phyloP scores from a whole-genome alignment of 2,797 vertebrate species.

The Spea hammondii region DNA sequence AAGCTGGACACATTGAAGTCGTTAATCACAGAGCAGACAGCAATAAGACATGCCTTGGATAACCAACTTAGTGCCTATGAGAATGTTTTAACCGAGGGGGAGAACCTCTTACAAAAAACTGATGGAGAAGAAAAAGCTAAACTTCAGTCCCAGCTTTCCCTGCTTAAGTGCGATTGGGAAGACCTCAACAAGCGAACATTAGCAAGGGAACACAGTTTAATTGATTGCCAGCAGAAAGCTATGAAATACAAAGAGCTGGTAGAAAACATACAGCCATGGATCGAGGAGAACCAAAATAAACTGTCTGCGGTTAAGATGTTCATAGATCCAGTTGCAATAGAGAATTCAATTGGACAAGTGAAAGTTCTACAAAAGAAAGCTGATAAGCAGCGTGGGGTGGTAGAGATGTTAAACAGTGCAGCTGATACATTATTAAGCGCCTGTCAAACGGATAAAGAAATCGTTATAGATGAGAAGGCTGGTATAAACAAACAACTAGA shows the following conservation, averaged over 20 bases:
- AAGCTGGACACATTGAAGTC: conserved; percentile 74
- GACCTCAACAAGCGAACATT: conserved; percentile 78
- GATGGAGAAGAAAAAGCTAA: conserved; percentile 85
- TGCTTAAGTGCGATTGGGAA: conserved; percentile 83
- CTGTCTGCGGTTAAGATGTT: conserved; percentile 71
- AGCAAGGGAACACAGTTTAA: conserved; percentile 77
- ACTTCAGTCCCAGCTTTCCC: conserved; percentile 81
- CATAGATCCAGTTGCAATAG: conserved; percentile 72
- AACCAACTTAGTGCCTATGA: conserved; percentile 76
- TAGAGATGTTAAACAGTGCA: conserved; percentile 81
- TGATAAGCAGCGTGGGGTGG: conserved; percentile 84
- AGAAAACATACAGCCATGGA: conserved; percentile 81
- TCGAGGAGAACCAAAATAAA: conserved; percentile 79
- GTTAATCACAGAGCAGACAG: conserved; percentile 77
- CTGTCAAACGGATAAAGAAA: conserved; percentile 78
- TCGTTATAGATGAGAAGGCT: conserved; percentile 75
- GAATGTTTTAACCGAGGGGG: conserved; percentile 81
- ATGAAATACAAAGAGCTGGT: conserved; percentile 80
- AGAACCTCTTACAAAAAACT: conserved; percentile 83
- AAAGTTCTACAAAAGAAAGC: conserved; percentile 88
- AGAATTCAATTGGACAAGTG: conserved; percentile 76
- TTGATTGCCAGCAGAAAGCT: conserved; percentile 79
- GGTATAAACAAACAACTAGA: conserved; percentile 76
- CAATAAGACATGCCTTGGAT: conserved; percentile 69
- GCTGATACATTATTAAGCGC: conserved; percentile 81